A percentile compares a stretch with the other conserved stretches of the same genome.
phyloP scores from a whole-genome alignment of 1,140 invertebrate genomes.

The Diabrotica virgifera region DNA sequence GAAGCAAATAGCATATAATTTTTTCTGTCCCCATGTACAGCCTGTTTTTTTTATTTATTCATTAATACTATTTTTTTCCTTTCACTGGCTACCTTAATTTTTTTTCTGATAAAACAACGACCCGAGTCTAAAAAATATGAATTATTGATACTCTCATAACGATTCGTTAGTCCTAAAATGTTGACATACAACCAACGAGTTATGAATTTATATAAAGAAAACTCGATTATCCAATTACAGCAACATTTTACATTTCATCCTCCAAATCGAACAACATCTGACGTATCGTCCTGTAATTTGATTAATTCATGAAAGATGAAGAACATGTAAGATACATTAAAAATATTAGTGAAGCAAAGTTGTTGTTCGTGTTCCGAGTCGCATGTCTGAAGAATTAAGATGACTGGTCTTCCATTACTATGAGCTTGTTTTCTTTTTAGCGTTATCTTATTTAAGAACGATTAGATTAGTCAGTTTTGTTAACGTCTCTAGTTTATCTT shows the following conservation, averaged over 20 bases:
- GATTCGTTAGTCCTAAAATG: neutral
- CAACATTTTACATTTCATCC: neutral
- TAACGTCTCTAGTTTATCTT: neutral
- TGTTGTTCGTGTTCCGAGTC: neutral
- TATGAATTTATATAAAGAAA: conserved; percentile 1
- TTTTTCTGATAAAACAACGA: no score
- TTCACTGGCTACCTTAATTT: no score
- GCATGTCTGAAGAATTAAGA: neutral
- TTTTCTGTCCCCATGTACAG: no score
- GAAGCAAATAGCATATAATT: no score
- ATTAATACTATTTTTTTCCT: no score
- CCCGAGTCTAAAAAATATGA: no score
- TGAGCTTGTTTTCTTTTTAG: neutral
- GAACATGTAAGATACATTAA: neutral
- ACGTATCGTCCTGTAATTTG: conserved; percentile 2
- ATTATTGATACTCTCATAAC: no score
- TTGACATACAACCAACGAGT: neutral
- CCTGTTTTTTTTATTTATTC: no score
- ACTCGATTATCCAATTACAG: neutral
- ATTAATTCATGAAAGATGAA: conserved; percentile 1
- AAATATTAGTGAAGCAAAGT: neutral
- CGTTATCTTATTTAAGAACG: neutral
- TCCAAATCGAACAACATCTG: neutral
- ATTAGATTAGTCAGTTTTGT: conserved; percentile 1
- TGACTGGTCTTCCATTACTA: neutral